These are phyloP conservation scores for Ichneumoninae sp. DNA, from an alignment of 2,888 invertebrate genomes.

Conservation along the genomic window DNA sequence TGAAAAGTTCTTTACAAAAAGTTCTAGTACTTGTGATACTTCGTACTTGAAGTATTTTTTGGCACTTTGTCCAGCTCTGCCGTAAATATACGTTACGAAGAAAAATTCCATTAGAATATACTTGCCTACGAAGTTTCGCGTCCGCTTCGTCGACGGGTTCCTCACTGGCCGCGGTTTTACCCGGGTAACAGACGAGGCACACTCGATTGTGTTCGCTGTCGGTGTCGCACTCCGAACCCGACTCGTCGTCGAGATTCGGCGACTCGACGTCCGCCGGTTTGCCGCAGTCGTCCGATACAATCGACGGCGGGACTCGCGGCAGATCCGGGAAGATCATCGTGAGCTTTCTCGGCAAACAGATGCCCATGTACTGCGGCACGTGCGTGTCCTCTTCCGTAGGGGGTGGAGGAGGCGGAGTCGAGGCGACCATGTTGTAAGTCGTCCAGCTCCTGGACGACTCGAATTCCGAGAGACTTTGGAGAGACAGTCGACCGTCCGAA, in stretches of 20 bases:
- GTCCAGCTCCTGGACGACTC: constrained; percentile 82
- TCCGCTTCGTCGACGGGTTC: constrained; percentile 73
- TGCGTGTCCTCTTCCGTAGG: constrained; percentile 85
- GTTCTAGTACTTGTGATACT: no score
- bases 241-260: constrained; percentile 77
- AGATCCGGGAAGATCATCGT: constrained; percentile 88
- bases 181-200: constrained; percentile 79
- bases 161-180: constrained; percentile 69
- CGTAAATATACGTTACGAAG: background rate
- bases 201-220: constrained; percentile 76
- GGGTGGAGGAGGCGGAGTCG: constrained; percentile 74
- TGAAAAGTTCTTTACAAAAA: no score
- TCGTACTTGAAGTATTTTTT: no score
- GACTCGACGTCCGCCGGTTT: constrained; percentile 68
- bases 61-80: background rate
- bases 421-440: constrained; percentile 75
- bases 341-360: constrained; percentile 90
- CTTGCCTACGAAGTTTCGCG: constrained; percentile 77
- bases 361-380: constrained; percentile 89
- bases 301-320: constrained; percentile 66
- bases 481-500: constrained; percentile 80
- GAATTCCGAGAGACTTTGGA: constrained; percentile 81
- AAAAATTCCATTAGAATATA: constrained; percentile 34
- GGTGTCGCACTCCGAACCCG: constrained; percentile 75
- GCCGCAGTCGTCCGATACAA: constrained; percentile 38